These are phyloP conservation scores for Drosophila fulvimacula DNA, from an alignment of 2,888 invertebrate species.

Conservation along the genomic window DNA sequence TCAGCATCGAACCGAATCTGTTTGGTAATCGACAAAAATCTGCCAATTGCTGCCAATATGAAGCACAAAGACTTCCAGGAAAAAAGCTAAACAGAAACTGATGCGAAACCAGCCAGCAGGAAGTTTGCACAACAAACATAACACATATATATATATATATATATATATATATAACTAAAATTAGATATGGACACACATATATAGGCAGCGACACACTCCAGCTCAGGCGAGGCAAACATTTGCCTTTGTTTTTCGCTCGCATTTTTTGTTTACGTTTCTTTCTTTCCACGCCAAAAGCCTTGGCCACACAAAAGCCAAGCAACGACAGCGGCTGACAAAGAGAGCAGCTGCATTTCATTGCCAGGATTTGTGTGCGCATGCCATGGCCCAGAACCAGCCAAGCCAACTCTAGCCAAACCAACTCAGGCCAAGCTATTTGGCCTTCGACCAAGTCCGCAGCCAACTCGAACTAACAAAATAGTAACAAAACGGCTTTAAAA, in stretches of 20 bases:
- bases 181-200: not conserved
- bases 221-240: constrained; percentile 56
- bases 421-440: constrained; percentile 20
- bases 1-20: constrained; percentile 26
- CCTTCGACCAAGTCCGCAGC: constrained; percentile 33
- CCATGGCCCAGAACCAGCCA: constrained; percentile 52
- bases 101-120: constrained; percentile 68
- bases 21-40: constrained; percentile 23
- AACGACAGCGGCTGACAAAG: not conserved
- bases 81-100: constrained; percentile 9
- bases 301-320: constrained; percentile 1
- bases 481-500: constrained; percentile 41
- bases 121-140: constrained; percentile 59
- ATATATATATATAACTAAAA: not conserved
- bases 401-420: constrained; percentile 24
- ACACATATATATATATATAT: constrained; percentile 2
- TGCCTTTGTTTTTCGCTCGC: constrained; percentile 50
- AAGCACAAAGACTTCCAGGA: constrained; percentile 57
- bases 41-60: constrained; percentile 20
- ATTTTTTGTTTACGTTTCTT: constrained; percentile 15
- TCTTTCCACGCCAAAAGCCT: constrained; percentile 24
- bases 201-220: not conserved
- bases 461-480: constrained; percentile 22
- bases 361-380: constrained; percentile 46
- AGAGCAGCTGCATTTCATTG: constrained; percentile 42